Evolutionary conservation across 2,113 vertebrate genomes (phyloP).

Genomic region (Scolopax mira): DNA sequence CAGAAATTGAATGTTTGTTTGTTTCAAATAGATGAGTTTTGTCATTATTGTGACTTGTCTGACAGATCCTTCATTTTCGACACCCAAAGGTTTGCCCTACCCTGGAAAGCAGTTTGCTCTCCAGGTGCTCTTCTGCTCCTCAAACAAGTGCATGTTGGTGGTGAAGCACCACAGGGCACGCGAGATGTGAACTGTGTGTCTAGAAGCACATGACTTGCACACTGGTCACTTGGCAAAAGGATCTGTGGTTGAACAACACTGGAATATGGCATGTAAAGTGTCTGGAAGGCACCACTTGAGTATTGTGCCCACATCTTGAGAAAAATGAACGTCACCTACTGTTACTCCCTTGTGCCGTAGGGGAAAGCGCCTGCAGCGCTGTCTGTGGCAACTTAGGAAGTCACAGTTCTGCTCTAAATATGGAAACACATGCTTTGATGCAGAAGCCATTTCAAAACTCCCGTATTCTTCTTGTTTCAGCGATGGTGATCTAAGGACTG

Average conservation of each 20-base stretch:
- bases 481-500: not conserved
- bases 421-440: not conserved
- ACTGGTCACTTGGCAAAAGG: not conserved
- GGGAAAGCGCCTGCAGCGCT: not conserved
- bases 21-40: not conserved
- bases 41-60: not conserved
- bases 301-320: not conserved
- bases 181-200: fast-evolving
- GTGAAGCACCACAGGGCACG: not conserved
- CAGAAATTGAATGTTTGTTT: not conserved
- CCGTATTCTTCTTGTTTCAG: not conserved
- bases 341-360: not conserved
- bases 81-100: not conserved
- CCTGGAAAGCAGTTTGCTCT: not conserved
- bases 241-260: not conserved
- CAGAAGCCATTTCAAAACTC: not conserved
- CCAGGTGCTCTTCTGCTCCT: not conserved
- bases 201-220: fast-evolving
- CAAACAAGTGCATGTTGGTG: too few relatives aligned
- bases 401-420: not conserved
- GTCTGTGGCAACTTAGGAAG: not conserved
- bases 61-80: not conserved
- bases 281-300: not conserved
- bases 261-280: not conserved
- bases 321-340: not conserved